Base-by-base conservation (phyloP, 1,140 invertebrate genomes). In the Andrena cerasifolii region DNA sequence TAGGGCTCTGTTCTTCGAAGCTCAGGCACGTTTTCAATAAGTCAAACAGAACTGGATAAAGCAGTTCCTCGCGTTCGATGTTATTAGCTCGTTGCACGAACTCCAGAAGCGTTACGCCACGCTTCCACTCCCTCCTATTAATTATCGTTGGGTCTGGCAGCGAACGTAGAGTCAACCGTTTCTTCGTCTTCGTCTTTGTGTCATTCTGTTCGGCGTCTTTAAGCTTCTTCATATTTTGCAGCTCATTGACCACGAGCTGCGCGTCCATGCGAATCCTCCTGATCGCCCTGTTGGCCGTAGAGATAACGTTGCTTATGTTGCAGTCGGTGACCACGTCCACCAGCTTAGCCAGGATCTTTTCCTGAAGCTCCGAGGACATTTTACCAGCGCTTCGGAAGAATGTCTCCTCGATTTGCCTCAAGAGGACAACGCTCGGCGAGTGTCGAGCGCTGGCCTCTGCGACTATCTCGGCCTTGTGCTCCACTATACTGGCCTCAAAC, bases 41-140 rank as follows among this genome's bases (percentile, higher is more conserved):
- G 66, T 96, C 95, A 85, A 98, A 98, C 5, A 98, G 89, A n/a
- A 95, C 84, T 0, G 95, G 94, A 8, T 98, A 92, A 4, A 99
- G 92, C 0, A 94, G 68, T 26, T 94, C 91, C 33, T 94, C 93
- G 80, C 96, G 94, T 0, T 94, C 88, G 1, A 93, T 91, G 76
- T 98, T 94, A 87, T 96, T 96, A 82, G 97, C 97, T 87, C 97
- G 97, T 89, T 99, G 98, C 10, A 98, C 93, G 74, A 97, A 95
- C 92, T 99, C 98, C 1, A 99, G 88, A 0, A 98, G 89, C 0
- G 96, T 95, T 49, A 96, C 94, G 1, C 97, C 96, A 45, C 96
- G 91, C 88, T 95, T 96, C 97, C 97, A 98, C 74, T 95, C 93
- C 2, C 92, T 83, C 0, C 92, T 95, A 84, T 94, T 95, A 36